Evolutionary conservation across 2,888 invertebrate genomes (phyloP), one percentile per base, ranked within the genome.

Genomic region (Spialia ferax): DNA sequence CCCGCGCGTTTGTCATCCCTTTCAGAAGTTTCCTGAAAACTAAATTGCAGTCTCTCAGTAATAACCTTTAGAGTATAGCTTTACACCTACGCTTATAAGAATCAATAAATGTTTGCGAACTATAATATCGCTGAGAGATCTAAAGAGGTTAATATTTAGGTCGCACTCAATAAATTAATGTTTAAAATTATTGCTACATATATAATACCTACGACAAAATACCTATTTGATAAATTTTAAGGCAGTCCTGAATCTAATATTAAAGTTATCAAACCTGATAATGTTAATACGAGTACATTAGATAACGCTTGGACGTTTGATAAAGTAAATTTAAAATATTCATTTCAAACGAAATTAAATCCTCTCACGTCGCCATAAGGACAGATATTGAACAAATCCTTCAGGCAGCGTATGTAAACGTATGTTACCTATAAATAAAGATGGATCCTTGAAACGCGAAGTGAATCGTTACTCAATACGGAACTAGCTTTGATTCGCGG

Each of bases 391-490:
- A 66, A 54, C 60, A 60, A 66, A 66, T 60, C 59, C 42, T 45
- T 45, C 60, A 63, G 13, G 10, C 22, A 38, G 54, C 54, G 48
- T 67, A 69, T 69, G 69, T 66, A 69, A 71, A 64, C 71, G 64
- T 71, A 61, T 63, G 64, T 72, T 68, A 61, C 66, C 62, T 73
- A 74, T 75, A 73, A 73, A 75, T 75, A 75, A 71, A 74, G 74
- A 75, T 74, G 72, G 69, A 76, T 73, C 74, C 74, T 76, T 76
- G 74, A 71, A 69, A 72, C 71, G 69, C 64, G 65, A 62, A 70
- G 69, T 69, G 64, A 68, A 70, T 73, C 65, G 70, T 69, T 71
- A 72, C 69, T 69, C 70, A 70, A 72, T 71, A 69, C 74, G 69
- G 70, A 70, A 74, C 74, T 73, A 75, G 70, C 70, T 71, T 45